These are phyloP conservation scores for Parus major DNA, from an alignment of 2,113 vertebrate genomes.

Conservation along the genomic window DNA sequence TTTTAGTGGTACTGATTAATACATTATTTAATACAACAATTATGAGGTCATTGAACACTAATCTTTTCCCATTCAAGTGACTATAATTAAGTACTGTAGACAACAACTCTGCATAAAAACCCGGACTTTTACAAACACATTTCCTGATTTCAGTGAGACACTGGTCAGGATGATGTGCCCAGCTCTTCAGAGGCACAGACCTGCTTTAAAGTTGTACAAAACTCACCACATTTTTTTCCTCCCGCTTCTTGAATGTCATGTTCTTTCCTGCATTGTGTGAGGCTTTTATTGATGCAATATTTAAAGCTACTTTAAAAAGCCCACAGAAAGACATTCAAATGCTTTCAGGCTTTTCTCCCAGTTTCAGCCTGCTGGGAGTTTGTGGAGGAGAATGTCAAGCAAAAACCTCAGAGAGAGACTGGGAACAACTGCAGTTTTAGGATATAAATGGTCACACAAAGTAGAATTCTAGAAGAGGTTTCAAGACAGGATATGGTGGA, in stretches of 20 bases:
- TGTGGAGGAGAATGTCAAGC: neutral
- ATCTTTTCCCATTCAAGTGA: neutral
- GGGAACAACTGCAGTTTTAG: neutral
- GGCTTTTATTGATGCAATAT: neutral
- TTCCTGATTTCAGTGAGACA: neutral
- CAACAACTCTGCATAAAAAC: neutral
- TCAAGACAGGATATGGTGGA: neutral
- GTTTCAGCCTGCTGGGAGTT: neutral
- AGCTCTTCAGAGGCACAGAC: neutral
- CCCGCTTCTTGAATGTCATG: neutral
- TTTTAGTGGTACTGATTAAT: neutral
- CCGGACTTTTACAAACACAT: neutral
- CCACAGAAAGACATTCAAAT: neutral
- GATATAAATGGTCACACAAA: neutral
- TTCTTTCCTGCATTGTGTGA: neutral
- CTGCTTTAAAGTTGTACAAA: neutral
- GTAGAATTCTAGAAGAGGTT: neutral
- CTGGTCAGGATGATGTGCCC: neutral
- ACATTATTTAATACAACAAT: neutral
- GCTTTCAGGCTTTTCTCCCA: neutral
- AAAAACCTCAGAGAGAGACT: neutral
- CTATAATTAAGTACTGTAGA: neutral
- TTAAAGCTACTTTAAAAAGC: conserved; percentile 18
- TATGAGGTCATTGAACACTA: neutral
- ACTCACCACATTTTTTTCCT: neutral